These are phyloP conservation scores for Coreius guichenoti DNA, from an alignment of 2,797 vertebrate species.

Conservation along the genomic window DNA sequence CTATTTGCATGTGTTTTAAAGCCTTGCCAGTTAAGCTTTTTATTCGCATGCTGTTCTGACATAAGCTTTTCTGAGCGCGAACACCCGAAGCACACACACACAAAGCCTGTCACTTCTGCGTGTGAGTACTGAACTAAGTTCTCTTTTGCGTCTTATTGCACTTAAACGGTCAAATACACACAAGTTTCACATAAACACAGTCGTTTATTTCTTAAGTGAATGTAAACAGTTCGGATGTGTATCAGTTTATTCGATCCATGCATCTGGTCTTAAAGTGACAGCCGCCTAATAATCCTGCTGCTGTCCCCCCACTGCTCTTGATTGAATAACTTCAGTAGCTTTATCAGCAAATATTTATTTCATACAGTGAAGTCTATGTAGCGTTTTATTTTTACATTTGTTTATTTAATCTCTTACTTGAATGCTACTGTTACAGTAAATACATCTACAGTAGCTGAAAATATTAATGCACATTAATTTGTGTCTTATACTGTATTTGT, in stretches of 20 bases:
- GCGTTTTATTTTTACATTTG: too few species aligned
- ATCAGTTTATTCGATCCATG: neutral
- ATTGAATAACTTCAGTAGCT: neutral
- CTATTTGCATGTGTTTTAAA: neutral
- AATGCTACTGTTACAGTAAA: neutral
- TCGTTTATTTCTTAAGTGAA: too few species aligned
- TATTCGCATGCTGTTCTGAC: neutral
- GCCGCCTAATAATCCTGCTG: neutral
- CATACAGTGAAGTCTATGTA: neutral
- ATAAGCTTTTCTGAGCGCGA: too few species aligned
- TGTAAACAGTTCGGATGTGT: neutral
- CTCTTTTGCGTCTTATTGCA: neutral
- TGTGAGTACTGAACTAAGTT: too few species aligned
- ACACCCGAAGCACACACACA: too few species aligned
- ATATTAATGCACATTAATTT: neutral
- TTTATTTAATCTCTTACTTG: neutral
- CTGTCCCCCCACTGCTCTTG: neutral
- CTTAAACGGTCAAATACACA: too few species aligned
- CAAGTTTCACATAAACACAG: too few species aligned
- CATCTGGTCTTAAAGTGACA: neutral
- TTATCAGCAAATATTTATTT: neutral
- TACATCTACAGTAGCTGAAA: neutral
- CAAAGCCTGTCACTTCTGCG: too few species aligned
- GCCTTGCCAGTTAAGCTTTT: neutral
- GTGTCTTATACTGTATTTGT: neutral